These are phyloP conservation scores for Julus scanicus DNA, from an alignment of 2,888 invertebrate species.

Conservation along the genomic window DNA sequence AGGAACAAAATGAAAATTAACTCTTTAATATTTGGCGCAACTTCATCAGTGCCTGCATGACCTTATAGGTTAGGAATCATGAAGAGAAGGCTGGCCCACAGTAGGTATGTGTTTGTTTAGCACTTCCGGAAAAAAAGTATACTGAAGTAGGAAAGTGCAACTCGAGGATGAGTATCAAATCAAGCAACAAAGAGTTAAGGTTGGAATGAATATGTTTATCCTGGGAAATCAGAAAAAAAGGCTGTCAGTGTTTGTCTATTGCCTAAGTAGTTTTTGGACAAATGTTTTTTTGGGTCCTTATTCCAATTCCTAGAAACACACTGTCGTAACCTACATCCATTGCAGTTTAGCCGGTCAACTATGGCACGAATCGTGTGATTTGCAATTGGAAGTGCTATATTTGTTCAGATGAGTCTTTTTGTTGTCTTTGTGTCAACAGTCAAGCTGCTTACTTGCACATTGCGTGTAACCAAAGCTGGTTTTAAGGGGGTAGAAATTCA, in stretches of 20 bases:
- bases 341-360: slow-evolving; percentile 4
- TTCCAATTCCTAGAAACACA: not conserved
- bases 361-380: not conserved
- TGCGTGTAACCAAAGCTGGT: not conserved
- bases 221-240: not conserved
- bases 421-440: slow-evolving; percentile 34
- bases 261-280: slow-evolving; percentile 2
- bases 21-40: slow-evolving; percentile 37
- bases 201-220: not conserved
- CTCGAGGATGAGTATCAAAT: slow-evolving; percentile 9
- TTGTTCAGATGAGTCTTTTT: slow-evolving; percentile 47
- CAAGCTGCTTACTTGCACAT: slow-evolving; percentile 11
- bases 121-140: not conserved
- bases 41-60: not conserved
- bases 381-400: not conserved
- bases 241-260: not conserved
- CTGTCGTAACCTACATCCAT: not conserved
- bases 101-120: not conserved
- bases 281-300: not conserved
- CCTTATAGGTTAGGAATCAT: slow-evolving; percentile 21
- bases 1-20: slow-evolving; percentile 16
- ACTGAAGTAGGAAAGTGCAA: not conserved
- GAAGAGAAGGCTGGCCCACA: not conserved
- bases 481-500: not conserved
- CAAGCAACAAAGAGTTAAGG: not conserved